phyloP scores from a whole-genome alignment of 64 coral and sea anemone genomes.

The Dendrophyllia cribrosa region DNA sequence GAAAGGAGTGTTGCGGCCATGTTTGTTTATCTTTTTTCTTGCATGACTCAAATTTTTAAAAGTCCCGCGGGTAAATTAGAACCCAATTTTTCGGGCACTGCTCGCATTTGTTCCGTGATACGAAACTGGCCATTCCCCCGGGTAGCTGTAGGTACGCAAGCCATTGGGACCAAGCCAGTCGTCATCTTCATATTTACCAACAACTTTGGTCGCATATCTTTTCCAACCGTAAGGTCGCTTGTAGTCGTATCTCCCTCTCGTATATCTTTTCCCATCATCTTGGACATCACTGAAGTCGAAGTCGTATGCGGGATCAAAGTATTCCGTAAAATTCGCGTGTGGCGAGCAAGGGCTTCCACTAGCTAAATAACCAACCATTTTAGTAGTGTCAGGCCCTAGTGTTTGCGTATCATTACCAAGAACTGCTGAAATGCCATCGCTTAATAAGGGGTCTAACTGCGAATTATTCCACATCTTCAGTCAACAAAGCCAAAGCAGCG shows the following conservation, averaged over 20 bases:
- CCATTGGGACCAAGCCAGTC: conserved; percentile 65
- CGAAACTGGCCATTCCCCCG: conserved; percentile 66
- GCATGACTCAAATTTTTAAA: too few species aligned
- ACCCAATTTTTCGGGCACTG: background rate
- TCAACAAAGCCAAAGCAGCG: too few species aligned
- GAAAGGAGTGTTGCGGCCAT: too few species aligned
- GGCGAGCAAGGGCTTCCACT: background rate
- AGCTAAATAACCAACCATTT: too few species aligned
- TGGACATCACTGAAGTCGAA: conserved; percentile 56
- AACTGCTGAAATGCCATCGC: too few species aligned
- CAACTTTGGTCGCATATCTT: conserved; percentile 59
- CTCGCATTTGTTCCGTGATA: conserved; percentile 64
- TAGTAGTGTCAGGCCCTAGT: too few species aligned
- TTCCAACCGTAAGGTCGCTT: conserved; percentile 76
- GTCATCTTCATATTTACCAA: conserved; percentile 15
- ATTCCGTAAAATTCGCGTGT: background rate
- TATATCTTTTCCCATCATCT: conserved; percentile 64
- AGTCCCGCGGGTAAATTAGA: too few species aligned
- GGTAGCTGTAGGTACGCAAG: conserved; percentile 3
- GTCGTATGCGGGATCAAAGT: conserved; percentile 58
- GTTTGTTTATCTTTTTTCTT: too few species aligned
- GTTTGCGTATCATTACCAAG: too few species aligned
- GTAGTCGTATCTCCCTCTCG: conserved; percentile 61
- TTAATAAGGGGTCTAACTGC: too few species aligned
- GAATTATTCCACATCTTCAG: too few species aligned